A percentile compares a stretch with the other conserved stretches of the same genome.
Conservation (phyloP, 1,140 invertebrate genomes). For the Plodia interpunctella region DNA sequence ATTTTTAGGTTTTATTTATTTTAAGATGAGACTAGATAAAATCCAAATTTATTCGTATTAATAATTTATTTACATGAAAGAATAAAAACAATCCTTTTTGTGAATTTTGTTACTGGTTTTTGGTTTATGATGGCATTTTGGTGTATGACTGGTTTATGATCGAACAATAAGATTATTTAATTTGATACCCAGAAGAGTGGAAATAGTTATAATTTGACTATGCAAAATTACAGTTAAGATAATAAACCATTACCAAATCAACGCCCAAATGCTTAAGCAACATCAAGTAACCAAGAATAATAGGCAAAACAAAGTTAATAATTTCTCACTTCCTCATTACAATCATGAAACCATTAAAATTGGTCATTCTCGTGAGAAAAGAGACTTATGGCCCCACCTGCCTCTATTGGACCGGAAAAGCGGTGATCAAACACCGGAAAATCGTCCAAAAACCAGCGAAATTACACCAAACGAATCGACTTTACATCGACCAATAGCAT, state of each 20-base stretch:
- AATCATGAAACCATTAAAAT: slow-evolving; percentile 38
- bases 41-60: too few species aligned
- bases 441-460: slow-evolving; percentile 67
- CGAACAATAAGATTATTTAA: too few species aligned
- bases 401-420: slow-evolving; percentile 62
- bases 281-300: slow-evolving; percentile 15
- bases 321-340: slow-evolving; percentile 49
- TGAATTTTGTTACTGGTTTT: too few species aligned
- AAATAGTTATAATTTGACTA: too few species aligned
- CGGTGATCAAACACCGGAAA: slow-evolving; percentile 65
- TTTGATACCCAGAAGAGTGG: too few species aligned
- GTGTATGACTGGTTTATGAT: too few species aligned
- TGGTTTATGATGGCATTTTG: too few species aligned
- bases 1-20: too few species aligned
- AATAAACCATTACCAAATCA: not conserved
- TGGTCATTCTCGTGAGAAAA: slow-evolving; percentile 65
- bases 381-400: slow-evolving; percentile 49
- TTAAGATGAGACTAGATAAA: too few species aligned
- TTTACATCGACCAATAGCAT: slow-evolving; percentile 44
- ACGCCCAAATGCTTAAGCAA: not conserved
- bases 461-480: slow-evolving; percentile 61
- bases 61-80: too few species aligned
- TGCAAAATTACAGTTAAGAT: not conserved
- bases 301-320: slow-evolving; percentile 16
- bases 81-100: too few species aligned